Base-by-base conservation (phyloP, 1,140 invertebrate genomes). In the Zaprionus inermis region DNA sequence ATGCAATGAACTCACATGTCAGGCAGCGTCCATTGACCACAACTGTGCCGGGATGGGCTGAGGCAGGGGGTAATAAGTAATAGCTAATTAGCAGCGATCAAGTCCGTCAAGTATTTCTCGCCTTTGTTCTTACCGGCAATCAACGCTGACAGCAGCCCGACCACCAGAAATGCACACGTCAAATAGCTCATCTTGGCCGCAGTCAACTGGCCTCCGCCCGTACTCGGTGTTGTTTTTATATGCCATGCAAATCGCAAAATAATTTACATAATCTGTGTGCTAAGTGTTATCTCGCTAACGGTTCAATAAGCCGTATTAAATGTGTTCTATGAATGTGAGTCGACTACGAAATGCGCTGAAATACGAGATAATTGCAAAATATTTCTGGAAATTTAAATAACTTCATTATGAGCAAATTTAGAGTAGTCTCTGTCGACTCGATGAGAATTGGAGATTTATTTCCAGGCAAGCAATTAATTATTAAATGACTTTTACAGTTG, bases 21-120 rank as follows among this genome's bases (percentile, higher is more conserved):
- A 86, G 58, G 20, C 83, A 86, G 20, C 77, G 73, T 4, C 83
- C 83, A 36, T 86, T 86, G 0, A 86, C 79, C 4, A 86, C 79
- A 59, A 86, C 83, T 1, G 79, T 82, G 54, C 76, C 10, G 61
- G 83, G 83, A 41, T 54, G 44, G 36, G 79, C 83, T 86, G 74
- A 12, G 61, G 72, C 75, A 22, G 6, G 63, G 51, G 44, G 38
- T 44, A 20, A 38, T 9, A 49, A 32, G 10, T 18, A 16, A 9
- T 12, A 20, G 36, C 11, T 51, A 56, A 64, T 65, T 60, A 30
- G 44, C 34, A 54, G n/a, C 34, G 10, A 44, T 20, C 44, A 34
- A 32, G 16, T 52, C 22, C 11, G 2, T 61, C 6, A 32, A 28
- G 1, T 18, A 67, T 46, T 3, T 46, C 41, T 46, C n/a, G n/a